Conservation (phyloP, 2,113 vertebrate genomes). For the Cinclus cinclus region DNA sequence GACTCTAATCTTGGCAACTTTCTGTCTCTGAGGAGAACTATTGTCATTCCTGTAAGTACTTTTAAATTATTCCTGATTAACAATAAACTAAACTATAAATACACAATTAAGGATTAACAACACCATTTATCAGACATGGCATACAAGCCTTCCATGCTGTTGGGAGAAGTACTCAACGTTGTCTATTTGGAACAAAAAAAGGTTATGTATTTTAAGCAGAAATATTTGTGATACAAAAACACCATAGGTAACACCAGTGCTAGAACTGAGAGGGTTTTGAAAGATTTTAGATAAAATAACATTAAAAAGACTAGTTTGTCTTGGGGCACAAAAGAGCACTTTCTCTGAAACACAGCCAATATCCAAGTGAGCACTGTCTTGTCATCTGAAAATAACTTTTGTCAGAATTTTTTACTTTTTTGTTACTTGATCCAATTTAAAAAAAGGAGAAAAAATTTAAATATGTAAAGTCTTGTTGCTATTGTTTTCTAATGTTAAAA, state of each 20-base stretch:
- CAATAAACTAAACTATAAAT: constrained; percentile 40
- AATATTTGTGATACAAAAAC: not conserved
- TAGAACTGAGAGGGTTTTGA: not conserved
- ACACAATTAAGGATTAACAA: not conserved
- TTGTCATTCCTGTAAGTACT: not conserved
- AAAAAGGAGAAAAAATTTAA: not conserved
- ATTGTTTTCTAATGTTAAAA: not conserved
- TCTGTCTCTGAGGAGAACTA: not conserved
- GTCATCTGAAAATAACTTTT: not conserved
- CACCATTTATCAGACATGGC: not conserved
- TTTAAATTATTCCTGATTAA: not conserved
- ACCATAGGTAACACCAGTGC: not conserved
- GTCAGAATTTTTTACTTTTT: not conserved
- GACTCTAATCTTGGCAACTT: not conserved
- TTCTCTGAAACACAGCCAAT: not conserved
- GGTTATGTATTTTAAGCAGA: not conserved
- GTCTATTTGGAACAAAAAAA: not conserved
- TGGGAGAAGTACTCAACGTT: not conserved
- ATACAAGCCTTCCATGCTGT: not conserved
- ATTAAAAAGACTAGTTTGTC: not conserved
- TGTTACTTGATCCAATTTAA: not conserved
- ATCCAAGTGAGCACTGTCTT: not conserved
- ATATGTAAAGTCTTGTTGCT: not conserved
- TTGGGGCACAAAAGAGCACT: not conserved
- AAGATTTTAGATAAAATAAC: not conserved